Percentiles rank a stretch among this genome's conserved stretches.
phyloP scores from a whole-genome alignment of 2,888 invertebrate species.

The Ormia ochracea region DNA sequence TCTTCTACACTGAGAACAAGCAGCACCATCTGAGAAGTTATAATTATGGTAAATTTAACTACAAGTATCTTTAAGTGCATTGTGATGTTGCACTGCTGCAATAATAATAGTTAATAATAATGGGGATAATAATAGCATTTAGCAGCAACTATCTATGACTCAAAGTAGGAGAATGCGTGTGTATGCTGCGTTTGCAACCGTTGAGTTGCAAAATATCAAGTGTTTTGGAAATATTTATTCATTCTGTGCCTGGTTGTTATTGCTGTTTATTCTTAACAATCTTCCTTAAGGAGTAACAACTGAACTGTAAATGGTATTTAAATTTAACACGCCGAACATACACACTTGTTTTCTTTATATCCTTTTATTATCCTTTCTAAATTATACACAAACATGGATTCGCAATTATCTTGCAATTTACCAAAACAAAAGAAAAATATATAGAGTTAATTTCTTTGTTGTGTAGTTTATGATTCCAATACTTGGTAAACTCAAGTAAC shows the following conservation, averaged over 20 bases:
- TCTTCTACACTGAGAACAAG: neutral
- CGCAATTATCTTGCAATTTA: slow-evolving; percentile 21
- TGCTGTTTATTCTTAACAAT: slow-evolving; percentile 11
- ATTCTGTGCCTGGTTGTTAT: neutral
- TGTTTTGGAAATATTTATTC: slow-evolving; percentile 28
- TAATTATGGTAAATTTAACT: slow-evolving; percentile 45
- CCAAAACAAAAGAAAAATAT: neutral
- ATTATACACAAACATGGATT: neutral
- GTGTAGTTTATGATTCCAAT: neutral
- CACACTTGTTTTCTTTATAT: neutral
- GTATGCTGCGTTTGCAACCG: neutral
- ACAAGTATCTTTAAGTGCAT: slow-evolving; percentile 43
- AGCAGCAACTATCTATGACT: slow-evolving; percentile 14
- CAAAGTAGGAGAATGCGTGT: neutral
- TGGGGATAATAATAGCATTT: slow-evolving; percentile 46
- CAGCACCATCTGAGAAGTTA: slow-evolving; percentile 29
- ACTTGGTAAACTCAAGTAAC: neutral
- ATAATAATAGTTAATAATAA: slow-evolving; percentile 51
- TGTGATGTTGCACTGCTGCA: slow-evolving; percentile 1
- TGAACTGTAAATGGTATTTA: slow-evolving; percentile 40
- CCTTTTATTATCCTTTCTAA: neutral
- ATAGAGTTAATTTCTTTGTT: neutral
- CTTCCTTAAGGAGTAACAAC: slow-evolving; percentile 30
- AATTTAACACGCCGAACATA: neutral
- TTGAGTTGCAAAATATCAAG: slow-evolving; percentile 24